These are phyloP conservation scores for Epinephelus fuscoguttatus DNA, from an alignment of 2,113 vertebrate species.

Conservation along the genomic window DNA sequence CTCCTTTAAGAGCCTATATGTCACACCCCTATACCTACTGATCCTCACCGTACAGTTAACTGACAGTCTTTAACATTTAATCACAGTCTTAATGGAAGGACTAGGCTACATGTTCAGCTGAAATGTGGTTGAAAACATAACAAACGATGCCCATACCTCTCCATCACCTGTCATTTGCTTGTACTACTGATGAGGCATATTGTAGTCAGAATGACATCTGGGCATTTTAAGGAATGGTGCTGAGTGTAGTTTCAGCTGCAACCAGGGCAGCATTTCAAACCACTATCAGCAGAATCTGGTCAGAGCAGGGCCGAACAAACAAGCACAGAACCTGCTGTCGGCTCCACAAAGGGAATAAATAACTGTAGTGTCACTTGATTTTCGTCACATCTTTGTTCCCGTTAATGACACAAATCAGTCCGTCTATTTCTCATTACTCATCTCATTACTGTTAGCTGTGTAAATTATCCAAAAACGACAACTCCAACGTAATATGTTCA, in stretches of 20 bases:
- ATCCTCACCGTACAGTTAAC: neutral
- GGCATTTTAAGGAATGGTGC: conserved; percentile 50
- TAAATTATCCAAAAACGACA: neutral
- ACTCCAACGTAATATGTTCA: neutral
- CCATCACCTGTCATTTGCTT: neutral
- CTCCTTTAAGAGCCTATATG: too few species aligned
- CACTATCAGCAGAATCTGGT: conserved; percentile 60
- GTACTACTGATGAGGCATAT: conserved; percentile 30
- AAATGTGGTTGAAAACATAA: neutral
- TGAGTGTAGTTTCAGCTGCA: conserved; percentile 36
- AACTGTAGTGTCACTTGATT: neutral
- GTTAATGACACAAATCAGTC: conserved; percentile 8
- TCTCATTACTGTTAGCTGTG: neutral
- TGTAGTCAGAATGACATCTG: conserved; percentile 55
- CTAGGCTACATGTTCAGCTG: neutral
- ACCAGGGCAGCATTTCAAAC: conserved; percentile 40
- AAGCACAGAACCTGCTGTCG: conserved; percentile 24
- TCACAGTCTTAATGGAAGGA: neutral
- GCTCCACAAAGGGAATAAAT: neutral
- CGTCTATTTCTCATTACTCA: neutral
- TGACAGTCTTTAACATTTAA: neutral
- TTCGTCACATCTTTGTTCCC: conserved; percentile 2
- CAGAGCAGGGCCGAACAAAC: conserved; percentile 18
- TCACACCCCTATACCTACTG: neutral
- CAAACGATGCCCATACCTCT: conserved; percentile 16